Evolutionary conservation across 2,113 vertebrate genomes (phyloP).

Genomic region (Grammomys surdaster): DNA sequence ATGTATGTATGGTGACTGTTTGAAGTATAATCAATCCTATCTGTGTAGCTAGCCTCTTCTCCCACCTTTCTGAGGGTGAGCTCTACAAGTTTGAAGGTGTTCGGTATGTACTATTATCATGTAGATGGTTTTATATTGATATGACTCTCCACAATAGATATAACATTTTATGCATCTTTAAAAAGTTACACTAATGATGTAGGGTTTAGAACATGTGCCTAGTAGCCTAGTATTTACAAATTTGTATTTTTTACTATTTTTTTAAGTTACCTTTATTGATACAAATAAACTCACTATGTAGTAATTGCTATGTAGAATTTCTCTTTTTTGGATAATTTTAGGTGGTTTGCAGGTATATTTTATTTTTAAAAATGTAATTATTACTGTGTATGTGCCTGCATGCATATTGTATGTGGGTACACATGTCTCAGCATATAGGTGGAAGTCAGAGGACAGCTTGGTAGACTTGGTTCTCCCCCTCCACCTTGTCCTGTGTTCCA

Average conservation of each 20-base stretch:
- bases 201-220: not conserved
- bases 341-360: not conserved
- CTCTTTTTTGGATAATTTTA: slow-evolving; percentile 13
- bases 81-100: not conserved
- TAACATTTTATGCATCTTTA: not conserved
- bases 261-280: slow-evolving; percentile 2
- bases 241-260: slow-evolving; percentile 14
- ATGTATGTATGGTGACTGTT: not conserved
- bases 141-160: not conserved
- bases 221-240: not conserved
- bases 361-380: not conserved
- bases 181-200: not conserved
- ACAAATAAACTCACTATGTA: slow-evolving; percentile 25
- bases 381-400: not conserved
- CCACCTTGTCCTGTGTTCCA: not conserved
- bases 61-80: not conserved
- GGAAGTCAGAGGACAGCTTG: not conserved
- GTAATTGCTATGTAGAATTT: not conserved
- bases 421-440: not conserved
- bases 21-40: too few species aligned
- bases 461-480: not conserved
- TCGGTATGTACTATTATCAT: not conserved
- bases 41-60: not conserved
- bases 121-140: slow-evolving; percentile 8
- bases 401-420: not conserved